Base-by-base conservation (phyloP, 2,797 vertebrate species). In the Picus viridis region DNA sequence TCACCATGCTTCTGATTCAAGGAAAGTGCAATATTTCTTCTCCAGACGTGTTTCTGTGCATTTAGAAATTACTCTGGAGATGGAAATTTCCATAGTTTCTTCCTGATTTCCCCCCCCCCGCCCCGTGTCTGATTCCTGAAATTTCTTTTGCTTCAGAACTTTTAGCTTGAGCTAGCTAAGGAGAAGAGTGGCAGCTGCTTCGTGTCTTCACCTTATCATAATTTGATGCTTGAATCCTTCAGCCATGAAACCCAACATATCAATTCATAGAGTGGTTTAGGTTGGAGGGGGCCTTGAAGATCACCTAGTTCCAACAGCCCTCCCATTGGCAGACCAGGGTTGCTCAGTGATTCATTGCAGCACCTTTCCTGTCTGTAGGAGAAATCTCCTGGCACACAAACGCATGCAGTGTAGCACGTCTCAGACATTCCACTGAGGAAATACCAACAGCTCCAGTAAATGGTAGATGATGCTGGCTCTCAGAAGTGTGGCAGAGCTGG, bases 401-500 rank as follows among this genome's bases (percentile, higher is more conserved):
- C 62, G 19, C 20, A 0, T 0, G 0, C 0, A 2, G 5, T 17
- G 30, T 7, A 41, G 23, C 51, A 10, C 9, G 1, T 19, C 9
- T 5, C 19, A 2, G 32, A 4, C 15, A 10, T 7, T 16, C 47
- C 71, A 12, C 34, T 0, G 20, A 30, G 76, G 57, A 85, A 32
- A 62, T 3, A 12, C 5, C 12, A 5, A 1, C 2, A 47, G 2
- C 19, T 23, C 29, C 23, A 26, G 43, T 30, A 54, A 3, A 8
- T 10, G 30, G 45, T 39, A 49, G 73, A 3, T 41, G 81, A 17
- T 51, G n/a, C 62, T 59, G 49, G 22, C 34, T 36, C 2, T 5
- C 14, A 22, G 32, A 9, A 43, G 11, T 7, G 16, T 8, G 30
- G 58, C 65, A 3, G 56, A 17, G 49, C 23, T 47, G 59, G 59